phyloP scores from a whole-genome alignment of 2,888 invertebrate species.

The Crematogaster levior region DNA sequence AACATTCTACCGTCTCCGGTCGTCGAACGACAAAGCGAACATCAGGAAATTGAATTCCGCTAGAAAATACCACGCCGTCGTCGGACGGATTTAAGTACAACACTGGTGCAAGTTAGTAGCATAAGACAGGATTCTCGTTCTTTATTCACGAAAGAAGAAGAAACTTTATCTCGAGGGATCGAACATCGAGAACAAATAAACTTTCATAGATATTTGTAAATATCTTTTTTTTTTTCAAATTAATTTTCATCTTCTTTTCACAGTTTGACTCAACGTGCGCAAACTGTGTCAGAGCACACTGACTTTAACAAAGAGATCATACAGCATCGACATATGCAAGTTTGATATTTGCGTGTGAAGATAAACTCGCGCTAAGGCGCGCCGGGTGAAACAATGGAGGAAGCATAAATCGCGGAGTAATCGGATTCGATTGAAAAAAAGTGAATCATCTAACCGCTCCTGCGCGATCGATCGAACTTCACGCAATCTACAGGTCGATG shows the following conservation, averaged over 20 bases:
- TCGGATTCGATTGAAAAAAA: constrained; percentile 1
- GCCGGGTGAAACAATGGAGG: constrained; percentile 11
- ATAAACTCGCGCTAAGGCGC: constrained; percentile 14
- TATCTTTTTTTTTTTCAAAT: neutral
- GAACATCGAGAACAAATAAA: neutral
- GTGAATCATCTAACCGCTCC: neutral
- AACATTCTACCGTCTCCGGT: constrained; percentile 6
- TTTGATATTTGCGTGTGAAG: neutral
- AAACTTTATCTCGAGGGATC: constrained; percentile 27
- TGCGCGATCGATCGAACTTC: constrained; percentile 48
- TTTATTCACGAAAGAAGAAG: constrained; percentile 10
- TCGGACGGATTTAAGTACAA: constrained; percentile 18
- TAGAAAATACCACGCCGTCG: constrained; percentile 42
- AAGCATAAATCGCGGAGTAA: constrained; percentile 27
- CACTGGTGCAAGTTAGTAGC: constrained; percentile 41
- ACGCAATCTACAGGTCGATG: constrained; percentile 56
- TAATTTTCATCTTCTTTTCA: neutral
- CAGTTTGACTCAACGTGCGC: neutral
- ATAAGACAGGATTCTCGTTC: constrained; percentile 5
- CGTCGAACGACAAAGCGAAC: constrained; percentile 36
- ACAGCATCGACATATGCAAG: neutral
- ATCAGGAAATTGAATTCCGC: constrained; percentile 31
- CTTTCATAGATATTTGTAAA: neutral
- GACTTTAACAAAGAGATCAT: neutral
- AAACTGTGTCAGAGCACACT: constrained; percentile 23